Evolutionary conservation across 2,888 invertebrate genomes (phyloP).

Genomic region (Junonia oenone): DNA sequence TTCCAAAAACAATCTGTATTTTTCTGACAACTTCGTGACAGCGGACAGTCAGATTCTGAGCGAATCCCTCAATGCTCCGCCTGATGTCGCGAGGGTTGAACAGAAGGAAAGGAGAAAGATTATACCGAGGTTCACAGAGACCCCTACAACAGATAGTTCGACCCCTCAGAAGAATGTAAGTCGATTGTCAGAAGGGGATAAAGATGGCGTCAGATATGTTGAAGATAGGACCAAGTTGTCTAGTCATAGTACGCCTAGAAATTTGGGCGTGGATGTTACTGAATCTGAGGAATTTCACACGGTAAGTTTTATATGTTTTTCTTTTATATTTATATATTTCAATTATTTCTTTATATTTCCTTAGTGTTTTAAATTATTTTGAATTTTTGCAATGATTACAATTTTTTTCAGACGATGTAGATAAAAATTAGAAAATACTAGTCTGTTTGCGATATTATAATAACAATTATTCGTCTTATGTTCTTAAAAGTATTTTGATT

Average conservation of each 20-base stretch:
- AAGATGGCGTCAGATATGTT: constrained; percentile 39
- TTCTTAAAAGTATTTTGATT: too few relatives aligned
- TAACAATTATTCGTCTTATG: too few relatives aligned
- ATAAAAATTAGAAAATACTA: too few relatives aligned
- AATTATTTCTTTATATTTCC: too few relatives aligned
- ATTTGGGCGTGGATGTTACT: constrained; percentile 36
- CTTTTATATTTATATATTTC: too few relatives aligned
- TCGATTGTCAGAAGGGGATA: constrained; percentile 7
- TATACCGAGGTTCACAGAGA: constrained; percentile 42
- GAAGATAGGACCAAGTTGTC: constrained; percentile 31
- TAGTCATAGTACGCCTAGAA: constrained; percentile 52
- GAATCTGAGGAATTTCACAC: constrained; percentile 49
- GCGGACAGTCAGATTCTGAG: constrained; percentile 51
- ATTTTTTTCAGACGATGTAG: too few relatives aligned
- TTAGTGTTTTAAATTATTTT: too few relatives aligned
- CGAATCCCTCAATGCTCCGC: constrained; percentile 41
- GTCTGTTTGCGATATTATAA: too few relatives aligned
- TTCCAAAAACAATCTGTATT: constrained; percentile 69
- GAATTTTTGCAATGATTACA: too few relatives aligned
- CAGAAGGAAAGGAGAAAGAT: constrained; percentile 45
- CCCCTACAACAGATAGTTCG: constrained; percentile 18
- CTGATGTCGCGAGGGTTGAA: constrained; percentile 52
- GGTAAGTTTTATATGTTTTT: too few relatives aligned
- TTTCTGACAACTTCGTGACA: constrained; percentile 59
- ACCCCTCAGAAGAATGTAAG: constrained; percentile 38